phyloP scores from a whole-genome alignment of 1,140 invertebrate genomes.

The Drosophila subobscura region DNA sequence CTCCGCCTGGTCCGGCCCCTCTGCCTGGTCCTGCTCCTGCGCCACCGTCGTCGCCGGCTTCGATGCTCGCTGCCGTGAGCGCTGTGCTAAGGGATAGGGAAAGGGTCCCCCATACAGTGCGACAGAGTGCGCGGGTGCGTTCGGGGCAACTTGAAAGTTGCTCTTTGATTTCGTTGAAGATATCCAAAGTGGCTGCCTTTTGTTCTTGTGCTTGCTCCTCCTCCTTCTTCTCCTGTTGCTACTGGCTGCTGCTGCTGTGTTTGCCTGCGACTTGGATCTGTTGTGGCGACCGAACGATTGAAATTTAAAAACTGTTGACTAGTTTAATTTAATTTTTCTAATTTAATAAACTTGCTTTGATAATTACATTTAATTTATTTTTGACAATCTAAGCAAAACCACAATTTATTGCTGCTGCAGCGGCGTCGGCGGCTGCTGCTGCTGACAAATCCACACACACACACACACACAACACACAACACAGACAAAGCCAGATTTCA shows the following conservation, averaged over 20 bases:
- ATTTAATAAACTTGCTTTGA: constrained; percentile 56
- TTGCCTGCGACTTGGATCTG: constrained; percentile 20
- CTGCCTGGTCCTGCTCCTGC: constrained; percentile 48
- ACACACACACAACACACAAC: constrained; percentile 34
- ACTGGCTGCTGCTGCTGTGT: neutral
- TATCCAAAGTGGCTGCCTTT: constrained; percentile 77
- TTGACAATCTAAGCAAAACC: constrained; percentile 70
- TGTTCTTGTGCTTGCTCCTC: constrained; percentile 4
- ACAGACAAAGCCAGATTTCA: constrained; percentile 76
- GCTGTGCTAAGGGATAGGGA: constrained; percentile 80
- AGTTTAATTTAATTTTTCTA: constrained; percentile 22
- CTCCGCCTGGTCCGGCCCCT: constrained; percentile 40
- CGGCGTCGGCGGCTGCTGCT: constrained; percentile 28
- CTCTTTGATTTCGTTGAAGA: constrained; percentile 79
- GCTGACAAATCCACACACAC: constrained; percentile 31
- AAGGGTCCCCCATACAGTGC: constrained; percentile 81
- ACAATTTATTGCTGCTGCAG: constrained; percentile 33
- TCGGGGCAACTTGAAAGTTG: constrained; percentile 83
- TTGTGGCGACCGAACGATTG: too few species aligned
- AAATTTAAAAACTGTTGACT: neutral
- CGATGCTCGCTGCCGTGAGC: constrained; percentile 71
- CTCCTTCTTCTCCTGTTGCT: neutral
- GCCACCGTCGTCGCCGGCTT: constrained; percentile 64
- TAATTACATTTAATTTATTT: constrained; percentile 39
- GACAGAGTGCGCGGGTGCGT: constrained; percentile 75